Evolutionary conservation across 2,797 vertebrate species (phyloP).

Genomic region (Apogon talboti): DNA sequence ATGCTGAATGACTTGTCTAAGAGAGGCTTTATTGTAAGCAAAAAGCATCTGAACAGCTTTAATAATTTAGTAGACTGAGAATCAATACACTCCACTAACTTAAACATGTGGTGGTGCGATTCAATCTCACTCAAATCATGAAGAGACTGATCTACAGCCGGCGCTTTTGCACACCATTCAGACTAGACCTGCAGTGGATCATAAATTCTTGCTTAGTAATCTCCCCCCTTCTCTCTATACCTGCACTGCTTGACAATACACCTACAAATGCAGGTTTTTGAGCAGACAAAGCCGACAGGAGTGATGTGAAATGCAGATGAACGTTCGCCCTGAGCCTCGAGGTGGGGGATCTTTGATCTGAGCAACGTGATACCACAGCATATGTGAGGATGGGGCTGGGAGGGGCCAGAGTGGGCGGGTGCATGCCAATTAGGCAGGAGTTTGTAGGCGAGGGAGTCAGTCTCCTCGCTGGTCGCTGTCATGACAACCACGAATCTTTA

Average conservation of each 20-base stretch:
- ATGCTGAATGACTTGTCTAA: not conserved
- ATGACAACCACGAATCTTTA: slow-evolving; percentile 64
- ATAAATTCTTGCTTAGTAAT: not conserved
- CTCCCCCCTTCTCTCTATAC: not conserved
- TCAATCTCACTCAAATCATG: slow-evolving; percentile 6
- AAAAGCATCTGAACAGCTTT: slow-evolving; percentile 14
- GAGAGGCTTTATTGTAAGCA: slow-evolving; percentile 8
- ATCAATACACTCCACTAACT: slow-evolving; percentile 9
- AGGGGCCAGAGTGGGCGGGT: slow-evolving; percentile 40
- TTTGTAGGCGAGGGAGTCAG: slow-evolving; percentile 46
- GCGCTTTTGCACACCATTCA: not conserved
- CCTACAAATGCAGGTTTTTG: not conserved
- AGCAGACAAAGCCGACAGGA: slow-evolving; percentile 2
- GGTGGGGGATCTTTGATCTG: slow-evolving; percentile 37
- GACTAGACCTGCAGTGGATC: not conserved
- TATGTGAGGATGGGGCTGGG: slow-evolving; percentile 17
- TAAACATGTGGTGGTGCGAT: slow-evolving; percentile 11
- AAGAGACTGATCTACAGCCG: slow-evolving; percentile 12
- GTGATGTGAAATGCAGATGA: not conserved
- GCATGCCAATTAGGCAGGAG: slow-evolving; percentile 52
- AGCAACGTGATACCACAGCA: slow-evolving; percentile 27
- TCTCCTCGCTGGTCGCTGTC: slow-evolving; percentile 54
- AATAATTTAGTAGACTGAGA: slow-evolving; percentile 38
- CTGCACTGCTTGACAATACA: not conserved
- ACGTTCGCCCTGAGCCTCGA: slow-evolving; percentile 1